Evolutionary conservation across 2,113 vertebrate species (phyloP).

Genomic region (Percina caprodes): DNA sequence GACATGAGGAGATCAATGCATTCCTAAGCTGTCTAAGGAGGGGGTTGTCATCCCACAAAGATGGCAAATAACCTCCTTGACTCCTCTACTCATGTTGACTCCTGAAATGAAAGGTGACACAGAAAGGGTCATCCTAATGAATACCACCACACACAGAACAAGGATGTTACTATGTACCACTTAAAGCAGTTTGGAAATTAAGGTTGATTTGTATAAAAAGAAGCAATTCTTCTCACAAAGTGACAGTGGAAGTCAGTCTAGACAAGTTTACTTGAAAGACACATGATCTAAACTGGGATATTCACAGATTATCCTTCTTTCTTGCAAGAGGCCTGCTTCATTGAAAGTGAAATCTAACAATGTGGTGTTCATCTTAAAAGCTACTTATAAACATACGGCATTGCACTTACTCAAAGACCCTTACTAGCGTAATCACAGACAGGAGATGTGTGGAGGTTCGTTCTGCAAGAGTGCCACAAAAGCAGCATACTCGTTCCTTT

Average conservation of each 20-base stretch:
- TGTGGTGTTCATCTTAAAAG: slow-evolving; percentile 4
- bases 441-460: not conserved
- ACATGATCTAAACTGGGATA: slow-evolving; percentile 11
- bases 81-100: slow-evolving; percentile 64
- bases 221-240: slow-evolving; percentile 33
- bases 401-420: not conserved
- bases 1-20: slow-evolving; percentile 75
- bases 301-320: not conserved
- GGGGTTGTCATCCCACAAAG: slow-evolving; percentile 52
- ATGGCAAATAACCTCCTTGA: slow-evolving; percentile 70
- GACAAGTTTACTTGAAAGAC: not conserved
- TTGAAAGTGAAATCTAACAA: slow-evolving; percentile 19
- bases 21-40: slow-evolving; percentile 69
- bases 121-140: slow-evolving; percentile 74
- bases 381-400: slow-evolving; percentile 1
- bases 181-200: slow-evolving; percentile 48
- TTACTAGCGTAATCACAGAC: not conserved
- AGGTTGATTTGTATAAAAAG: slow-evolving; percentile 44
- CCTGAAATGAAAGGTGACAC: slow-evolving; percentile 76
- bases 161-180: slow-evolving; percentile 62
- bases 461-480: slow-evolving; percentile 3
- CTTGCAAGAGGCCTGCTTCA: not conserved
- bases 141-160: slow-evolving; percentile 69
- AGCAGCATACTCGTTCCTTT: slow-evolving; percentile 17
- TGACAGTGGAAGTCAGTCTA: slow-evolving; percentile 9